Percentiles rank a stretch among this genome's conserved stretches.
Conservation (phyloP, 2,888 invertebrate species). For the Melangyna quadrimaculata region DNA sequence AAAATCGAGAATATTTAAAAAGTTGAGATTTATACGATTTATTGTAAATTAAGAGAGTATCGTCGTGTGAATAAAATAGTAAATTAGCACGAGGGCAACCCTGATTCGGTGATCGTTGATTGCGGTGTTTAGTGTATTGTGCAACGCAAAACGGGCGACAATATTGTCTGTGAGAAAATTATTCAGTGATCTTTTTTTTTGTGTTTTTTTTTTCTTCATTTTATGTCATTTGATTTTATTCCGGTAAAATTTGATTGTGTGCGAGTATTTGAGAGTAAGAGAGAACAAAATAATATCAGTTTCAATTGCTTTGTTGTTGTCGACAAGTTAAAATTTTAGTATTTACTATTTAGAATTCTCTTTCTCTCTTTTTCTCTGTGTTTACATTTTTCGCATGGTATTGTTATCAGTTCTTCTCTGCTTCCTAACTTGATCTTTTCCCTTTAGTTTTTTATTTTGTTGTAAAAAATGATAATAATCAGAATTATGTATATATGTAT, state of each 20-base stretch:
- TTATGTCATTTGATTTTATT: constrained; percentile 18
- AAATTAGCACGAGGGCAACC: background rate
- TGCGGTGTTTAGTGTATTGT: constrained; percentile 3
- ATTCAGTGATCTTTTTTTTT: constrained; percentile 16
- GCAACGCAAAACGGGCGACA: constrained; percentile 20
- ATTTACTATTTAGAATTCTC: constrained; percentile 24
- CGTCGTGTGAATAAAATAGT: background rate
- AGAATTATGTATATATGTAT: background rate
- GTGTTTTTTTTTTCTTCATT: background rate
- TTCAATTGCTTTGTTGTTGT: background rate
- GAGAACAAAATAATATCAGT: constrained; percentile 7
- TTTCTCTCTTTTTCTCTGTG: constrained; percentile 25
- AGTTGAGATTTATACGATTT: background rate
- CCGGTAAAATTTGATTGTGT: constrained; percentile 2
- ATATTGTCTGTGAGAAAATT: constrained; percentile 36
- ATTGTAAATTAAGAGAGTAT: background rate
- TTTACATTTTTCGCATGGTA: constrained; percentile 51
- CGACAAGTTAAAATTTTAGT: background rate
- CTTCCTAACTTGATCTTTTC: constrained; percentile 61
- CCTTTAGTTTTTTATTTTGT: background rate
- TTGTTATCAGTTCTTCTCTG: constrained; percentile 46
- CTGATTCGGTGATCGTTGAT: constrained; percentile 10
- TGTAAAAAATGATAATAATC: constrained; percentile 10
- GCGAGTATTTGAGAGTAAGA: constrained; percentile 14
- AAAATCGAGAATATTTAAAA: background rate